Evolutionary conservation across 2,888 invertebrate species (phyloP).

Genomic region (Napeogenes sylphis): DNA sequence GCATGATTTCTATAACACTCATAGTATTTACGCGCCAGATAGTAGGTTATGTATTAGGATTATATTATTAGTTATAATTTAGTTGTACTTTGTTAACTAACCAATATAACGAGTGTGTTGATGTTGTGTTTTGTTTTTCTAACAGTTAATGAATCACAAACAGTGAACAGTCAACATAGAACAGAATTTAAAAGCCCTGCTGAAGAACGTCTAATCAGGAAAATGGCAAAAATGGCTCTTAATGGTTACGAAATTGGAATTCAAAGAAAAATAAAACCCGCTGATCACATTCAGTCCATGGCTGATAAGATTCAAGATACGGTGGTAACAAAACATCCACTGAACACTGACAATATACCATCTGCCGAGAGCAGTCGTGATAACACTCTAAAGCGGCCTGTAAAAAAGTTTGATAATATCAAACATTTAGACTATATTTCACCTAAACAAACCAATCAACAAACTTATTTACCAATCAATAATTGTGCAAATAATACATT

Average conservation of each 20-base stretch:
- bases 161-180: conserved; percentile 50
- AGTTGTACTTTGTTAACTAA: not conserved
- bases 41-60: conserved; percentile 10
- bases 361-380: conserved; percentile 58
- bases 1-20: conserved; percentile 40
- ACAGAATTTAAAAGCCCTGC: conserved; percentile 71
- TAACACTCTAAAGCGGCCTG: conserved; percentile 48
- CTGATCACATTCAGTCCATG: conserved; percentile 73
- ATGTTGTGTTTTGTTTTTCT: conserved; percentile 40
- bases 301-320: conserved; percentile 75
- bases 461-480: conserved; percentile 6
- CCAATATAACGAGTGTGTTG: conserved; percentile 4
- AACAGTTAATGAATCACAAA: conserved; percentile 67
- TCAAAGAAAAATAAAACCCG: conserved; percentile 74
- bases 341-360: conserved; percentile 58
- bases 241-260: conserved; percentile 76
- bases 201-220: conserved; percentile 70
- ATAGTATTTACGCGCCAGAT: not conserved
- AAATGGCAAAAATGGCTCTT: conserved; percentile 75
- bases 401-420: conserved; percentile 51
- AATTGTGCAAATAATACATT: conserved; percentile 27
- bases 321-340: conserved; percentile 72
- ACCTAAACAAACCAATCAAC: conserved; percentile 15
- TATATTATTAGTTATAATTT: not conserved
- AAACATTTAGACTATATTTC: conserved; percentile 53